Percentiles rank a stretch among this genome's conserved stretches.
Evolutionary conservation across 2,888 invertebrate genomes (phyloP).

Genomic region (Drosophila formosana): DNA sequence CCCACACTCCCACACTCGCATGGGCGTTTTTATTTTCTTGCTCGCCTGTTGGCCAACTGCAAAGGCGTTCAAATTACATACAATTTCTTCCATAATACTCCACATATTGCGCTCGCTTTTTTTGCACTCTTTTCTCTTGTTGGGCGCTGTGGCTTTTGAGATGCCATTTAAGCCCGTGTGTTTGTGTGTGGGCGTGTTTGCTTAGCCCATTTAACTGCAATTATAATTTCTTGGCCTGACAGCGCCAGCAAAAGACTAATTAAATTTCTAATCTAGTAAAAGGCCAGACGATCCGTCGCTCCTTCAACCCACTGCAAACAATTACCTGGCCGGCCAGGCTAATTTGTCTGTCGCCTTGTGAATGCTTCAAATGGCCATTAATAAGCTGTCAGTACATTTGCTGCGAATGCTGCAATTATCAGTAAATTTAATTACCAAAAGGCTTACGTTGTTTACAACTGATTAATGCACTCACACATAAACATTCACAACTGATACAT

Average conservation of each 20-base stretch:
- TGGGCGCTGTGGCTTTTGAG: conserved; percentile 31
- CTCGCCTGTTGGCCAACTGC: conserved; percentile 63
- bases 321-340: conserved; percentile 10
- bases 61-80: conserved; percentile 78
- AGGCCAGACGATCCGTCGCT: conserved; percentile 37
- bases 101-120: conserved; percentile 19
- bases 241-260: conserved; percentile 48
- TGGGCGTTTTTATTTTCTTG: conserved; percentile 79
- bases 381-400: conserved; percentile 36
- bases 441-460: conserved; percentile 51
- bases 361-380: conserved; percentile 25
- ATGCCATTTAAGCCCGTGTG: conserved; percentile 23
- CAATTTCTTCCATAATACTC: conserved; percentile 56
- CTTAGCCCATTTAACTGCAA: conserved; percentile 44
- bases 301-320: conserved; percentile 12
- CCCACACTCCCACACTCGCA: conserved; percentile 13
- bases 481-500: conserved; percentile 7
- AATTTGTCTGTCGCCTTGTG: conserved; percentile 1
- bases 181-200: conserved; percentile 2
- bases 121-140: conserved; percentile 13
- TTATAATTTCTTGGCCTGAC: conserved; percentile 64
- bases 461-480: conserved; percentile 47
- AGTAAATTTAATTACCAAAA: conserved; percentile 59
- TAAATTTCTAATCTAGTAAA: conserved; percentile 73
- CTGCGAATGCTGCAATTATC: conserved; percentile 46